phyloP scores from a whole-genome alignment of 2,888 invertebrate genomes.

The Stenurella melanura region DNA sequence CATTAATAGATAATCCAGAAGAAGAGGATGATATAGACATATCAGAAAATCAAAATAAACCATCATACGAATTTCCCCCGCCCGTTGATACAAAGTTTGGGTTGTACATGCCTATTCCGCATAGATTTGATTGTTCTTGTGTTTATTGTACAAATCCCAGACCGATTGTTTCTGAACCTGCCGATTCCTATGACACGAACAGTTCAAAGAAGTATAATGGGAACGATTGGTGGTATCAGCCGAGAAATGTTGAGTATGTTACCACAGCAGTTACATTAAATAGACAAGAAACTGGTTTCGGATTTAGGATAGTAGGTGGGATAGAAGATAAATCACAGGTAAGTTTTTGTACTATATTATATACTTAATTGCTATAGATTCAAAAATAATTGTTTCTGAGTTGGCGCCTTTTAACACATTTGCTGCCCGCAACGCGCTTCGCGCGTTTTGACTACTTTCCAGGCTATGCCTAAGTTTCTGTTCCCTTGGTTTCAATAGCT shows the following conservation, averaged over 20 bases:
- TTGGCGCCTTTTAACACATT: too few relatives aligned
- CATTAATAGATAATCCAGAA: conserved; percentile 70
- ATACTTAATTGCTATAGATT: too few relatives aligned
- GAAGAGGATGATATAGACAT: conserved; percentile 67
- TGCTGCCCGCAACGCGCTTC: too few relatives aligned
- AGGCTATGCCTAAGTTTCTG: too few relatives aligned
- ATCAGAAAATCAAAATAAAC: conserved; percentile 66
- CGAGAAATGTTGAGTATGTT: conserved; percentile 66
- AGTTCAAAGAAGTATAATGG: conserved; percentile 60
- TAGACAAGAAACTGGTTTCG: conserved; percentile 96
- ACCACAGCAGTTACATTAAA: conserved; percentile 81
- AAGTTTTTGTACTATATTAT: conserved; percentile 59
- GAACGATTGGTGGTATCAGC: conserved; percentile 63
- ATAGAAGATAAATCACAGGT: conserved; percentile 97
- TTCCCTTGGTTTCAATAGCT: too few relatives aligned
- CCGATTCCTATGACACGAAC: conserved; percentile 57
- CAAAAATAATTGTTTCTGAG: too few relatives aligned
- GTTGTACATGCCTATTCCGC: conserved; percentile 67
- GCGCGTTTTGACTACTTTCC: too few relatives aligned
- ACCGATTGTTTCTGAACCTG: conserved; percentile 52
- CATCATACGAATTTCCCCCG: conserved; percentile 65
- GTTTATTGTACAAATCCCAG: conserved; percentile 67
- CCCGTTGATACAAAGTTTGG: conserved; percentile 68
- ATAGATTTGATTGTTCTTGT: conserved; percentile 70
- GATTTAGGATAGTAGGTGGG: conserved; percentile 98